Percentiles rank a stretch among this genome's conserved stretches.
These are phyloP conservation scores for Eustalomyia histrio DNA, from an alignment of 2,888 invertebrate genomes.

Conservation along the genomic window DNA sequence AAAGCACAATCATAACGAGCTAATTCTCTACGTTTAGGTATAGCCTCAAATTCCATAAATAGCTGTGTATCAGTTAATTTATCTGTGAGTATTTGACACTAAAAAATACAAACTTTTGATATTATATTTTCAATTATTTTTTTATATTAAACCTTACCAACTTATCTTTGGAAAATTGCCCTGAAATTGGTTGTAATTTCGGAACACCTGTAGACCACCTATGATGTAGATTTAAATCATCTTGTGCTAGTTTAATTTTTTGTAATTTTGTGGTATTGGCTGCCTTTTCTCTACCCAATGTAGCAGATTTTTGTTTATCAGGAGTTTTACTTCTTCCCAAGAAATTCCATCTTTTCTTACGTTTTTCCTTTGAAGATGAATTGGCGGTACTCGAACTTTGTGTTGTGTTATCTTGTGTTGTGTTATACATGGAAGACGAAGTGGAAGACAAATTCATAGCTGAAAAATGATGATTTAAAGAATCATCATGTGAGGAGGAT, in stretches of 20 bases:
- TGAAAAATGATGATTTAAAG: constrained; percentile 74
- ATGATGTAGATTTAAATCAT: constrained; percentile 81
- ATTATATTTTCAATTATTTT: too few relatives aligned
- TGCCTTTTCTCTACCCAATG: constrained; percentile 84
- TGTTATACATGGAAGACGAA: constrained; percentile 78
- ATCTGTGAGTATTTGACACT: constrained; percentile 84
- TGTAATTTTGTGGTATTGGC: constrained; percentile 74
- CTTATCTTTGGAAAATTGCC: constrained; percentile 89
- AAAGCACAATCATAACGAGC: constrained; percentile 87
- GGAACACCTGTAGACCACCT: constrained; percentile 87
- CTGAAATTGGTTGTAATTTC: constrained; percentile 85
- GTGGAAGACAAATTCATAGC: constrained; percentile 75
- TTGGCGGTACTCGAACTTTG: constrained; percentile 64
- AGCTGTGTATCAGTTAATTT: constrained; percentile 87
- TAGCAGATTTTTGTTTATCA: constrained; percentile 83
- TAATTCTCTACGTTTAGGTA: constrained; percentile 86
- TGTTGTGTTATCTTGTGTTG: constrained; percentile 70
- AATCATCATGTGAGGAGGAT: constrained; percentile 66
- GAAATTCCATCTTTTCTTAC: constrained; percentile 85
- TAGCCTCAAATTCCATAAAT: constrained; percentile 91
- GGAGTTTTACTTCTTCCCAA: constrained; percentile 83
- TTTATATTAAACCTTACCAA: constrained; percentile 81
- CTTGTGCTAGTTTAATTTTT: constrained; percentile 76
- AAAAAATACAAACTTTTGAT: neutral
- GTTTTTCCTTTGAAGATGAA: constrained; percentile 82